These are phyloP conservation scores for Rhinoptilus africanus DNA, from an alignment of 2,113 vertebrate genomes.

Conservation along the genomic window DNA sequence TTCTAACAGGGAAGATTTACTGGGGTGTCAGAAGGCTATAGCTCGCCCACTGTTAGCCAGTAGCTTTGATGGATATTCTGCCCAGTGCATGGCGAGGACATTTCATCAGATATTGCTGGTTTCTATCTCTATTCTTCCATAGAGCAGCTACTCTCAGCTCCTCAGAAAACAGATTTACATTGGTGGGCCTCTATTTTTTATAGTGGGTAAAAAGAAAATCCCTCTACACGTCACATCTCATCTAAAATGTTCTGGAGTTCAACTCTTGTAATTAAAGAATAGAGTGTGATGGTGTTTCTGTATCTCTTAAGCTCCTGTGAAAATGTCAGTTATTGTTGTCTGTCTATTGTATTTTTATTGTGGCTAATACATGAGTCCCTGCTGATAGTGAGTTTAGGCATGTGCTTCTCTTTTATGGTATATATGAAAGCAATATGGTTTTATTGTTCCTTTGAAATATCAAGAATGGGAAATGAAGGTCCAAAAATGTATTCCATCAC, in stretches of 20 bases:
- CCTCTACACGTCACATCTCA: neutral
- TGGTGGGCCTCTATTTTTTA: neutral
- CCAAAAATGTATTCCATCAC: neutral
- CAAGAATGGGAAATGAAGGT: neutral
- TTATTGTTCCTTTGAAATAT: neutral
- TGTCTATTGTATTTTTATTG: neutral
- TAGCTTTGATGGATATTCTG: neutral
- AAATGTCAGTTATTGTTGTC: neutral
- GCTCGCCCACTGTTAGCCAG: rapidly evolving
- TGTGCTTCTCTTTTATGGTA: neutral
- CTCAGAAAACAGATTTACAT: neutral
- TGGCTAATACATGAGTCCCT: neutral
- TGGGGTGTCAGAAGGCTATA: neutral
- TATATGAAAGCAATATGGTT: neutral
- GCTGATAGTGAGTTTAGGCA: neutral
- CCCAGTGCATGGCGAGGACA: neutral
- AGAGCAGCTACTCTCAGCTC: neutral
- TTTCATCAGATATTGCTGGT: neutral
- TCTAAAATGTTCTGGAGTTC: neutral
- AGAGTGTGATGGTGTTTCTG: neutral
- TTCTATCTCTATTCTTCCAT: neutral
- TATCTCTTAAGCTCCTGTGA: neutral
- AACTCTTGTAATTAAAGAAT: neutral
- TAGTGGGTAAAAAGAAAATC: neutral
- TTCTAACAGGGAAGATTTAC: neutral